Conservation (phyloP, 1,140 invertebrate species). For the Hyposmocoma kahamanoa region DNA sequence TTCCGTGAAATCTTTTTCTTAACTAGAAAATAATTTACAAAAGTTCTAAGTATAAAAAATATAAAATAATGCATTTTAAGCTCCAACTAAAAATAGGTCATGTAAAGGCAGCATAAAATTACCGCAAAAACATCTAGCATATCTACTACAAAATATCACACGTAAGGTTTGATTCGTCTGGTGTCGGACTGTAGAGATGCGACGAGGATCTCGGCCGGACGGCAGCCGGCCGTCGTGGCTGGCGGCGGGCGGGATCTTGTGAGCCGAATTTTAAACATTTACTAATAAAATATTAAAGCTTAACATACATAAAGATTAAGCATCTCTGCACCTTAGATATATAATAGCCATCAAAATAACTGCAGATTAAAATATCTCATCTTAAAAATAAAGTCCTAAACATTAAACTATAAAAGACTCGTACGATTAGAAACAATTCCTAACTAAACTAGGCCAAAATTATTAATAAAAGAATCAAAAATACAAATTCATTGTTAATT, state of each 20-base stretch:
- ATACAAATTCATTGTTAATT: slow-evolving; percentile 50
- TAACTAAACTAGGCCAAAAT: slow-evolving; percentile 65
- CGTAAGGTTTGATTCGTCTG: slow-evolving; percentile 38
- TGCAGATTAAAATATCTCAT: slow-evolving; percentile 71
- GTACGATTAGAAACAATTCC: slow-evolving; percentile 44
- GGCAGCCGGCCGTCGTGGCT: slow-evolving; percentile 15
- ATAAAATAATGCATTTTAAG: slow-evolving; percentile 52
- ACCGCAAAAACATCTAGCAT: slow-evolving; percentile 12
- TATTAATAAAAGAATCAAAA: slow-evolving; percentile 48
- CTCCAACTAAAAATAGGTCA: slow-evolving; percentile 49
- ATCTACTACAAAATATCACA: slow-evolving; percentile 62
- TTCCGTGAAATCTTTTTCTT: slow-evolving; percentile 37
- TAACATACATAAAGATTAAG: slow-evolving; percentile 74
- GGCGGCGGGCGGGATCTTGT: slow-evolving; percentile 40
- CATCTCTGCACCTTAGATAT: slow-evolving; percentile 71
- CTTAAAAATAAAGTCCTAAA: slow-evolving; percentile 71
- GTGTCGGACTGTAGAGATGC: not conserved
- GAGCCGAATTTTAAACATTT: slow-evolving; percentile 70
- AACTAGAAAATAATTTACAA: slow-evolving; percentile 68
- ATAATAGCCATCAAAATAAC: slow-evolving; percentile 73
- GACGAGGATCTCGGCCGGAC: not conserved
- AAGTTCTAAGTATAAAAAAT: slow-evolving; percentile 69
- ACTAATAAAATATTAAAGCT: slow-evolving; percentile 74
- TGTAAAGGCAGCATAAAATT: slow-evolving; percentile 50
- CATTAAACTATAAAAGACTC: slow-evolving; percentile 65